Evolutionary conservation across 2,113 vertebrate species (phyloP).

Genomic region (Tetraodon nigroviridis): DNA sequence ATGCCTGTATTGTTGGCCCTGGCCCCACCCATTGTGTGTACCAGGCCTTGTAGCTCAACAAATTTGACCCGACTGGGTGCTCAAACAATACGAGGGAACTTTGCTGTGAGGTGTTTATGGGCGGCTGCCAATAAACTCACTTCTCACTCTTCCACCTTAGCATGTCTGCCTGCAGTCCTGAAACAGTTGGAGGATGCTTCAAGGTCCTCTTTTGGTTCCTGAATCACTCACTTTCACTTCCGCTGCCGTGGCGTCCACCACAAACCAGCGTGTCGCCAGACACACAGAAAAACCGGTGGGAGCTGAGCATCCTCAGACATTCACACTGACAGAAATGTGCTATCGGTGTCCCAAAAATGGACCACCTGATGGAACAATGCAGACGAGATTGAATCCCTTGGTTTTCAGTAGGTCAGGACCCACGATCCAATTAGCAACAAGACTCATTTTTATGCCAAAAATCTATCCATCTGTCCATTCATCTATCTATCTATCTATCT

Average conservation of each 20-base stretch:
- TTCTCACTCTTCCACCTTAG: conserved; percentile 17
- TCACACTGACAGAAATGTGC: not conserved
- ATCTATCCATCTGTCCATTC: too few relatives aligned
- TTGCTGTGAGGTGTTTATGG: conserved; percentile 22
- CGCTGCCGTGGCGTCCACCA: conserved; percentile 11
- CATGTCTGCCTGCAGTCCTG: not conserved
- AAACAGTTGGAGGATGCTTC: conserved; percentile 43
- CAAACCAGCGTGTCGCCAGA: conserved; percentile 1
- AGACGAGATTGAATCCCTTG: too few relatives aligned
- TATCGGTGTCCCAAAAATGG: too few relatives aligned
- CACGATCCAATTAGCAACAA: too few relatives aligned
- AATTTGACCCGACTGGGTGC: conserved; percentile 13
- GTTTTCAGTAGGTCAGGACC: too few relatives aligned
- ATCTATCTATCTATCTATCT: too few relatives aligned
- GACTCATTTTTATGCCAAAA: too few relatives aligned
- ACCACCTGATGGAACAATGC: too few relatives aligned
- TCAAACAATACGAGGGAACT: conserved; percentile 27
- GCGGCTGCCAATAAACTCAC: not conserved
- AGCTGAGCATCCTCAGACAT: conserved; percentile 1
- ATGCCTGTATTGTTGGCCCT: conserved; percentile 29
- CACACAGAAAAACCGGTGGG: not conserved
- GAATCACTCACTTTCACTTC: conserved; percentile 54
- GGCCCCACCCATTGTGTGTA: conserved; percentile 24
- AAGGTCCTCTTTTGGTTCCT: conserved; percentile 47
- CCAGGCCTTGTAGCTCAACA: conserved; percentile 23